Base-by-base conservation (phyloP, 2,113 vertebrate genomes). In the Eulacestoma nigropectus region DNA sequence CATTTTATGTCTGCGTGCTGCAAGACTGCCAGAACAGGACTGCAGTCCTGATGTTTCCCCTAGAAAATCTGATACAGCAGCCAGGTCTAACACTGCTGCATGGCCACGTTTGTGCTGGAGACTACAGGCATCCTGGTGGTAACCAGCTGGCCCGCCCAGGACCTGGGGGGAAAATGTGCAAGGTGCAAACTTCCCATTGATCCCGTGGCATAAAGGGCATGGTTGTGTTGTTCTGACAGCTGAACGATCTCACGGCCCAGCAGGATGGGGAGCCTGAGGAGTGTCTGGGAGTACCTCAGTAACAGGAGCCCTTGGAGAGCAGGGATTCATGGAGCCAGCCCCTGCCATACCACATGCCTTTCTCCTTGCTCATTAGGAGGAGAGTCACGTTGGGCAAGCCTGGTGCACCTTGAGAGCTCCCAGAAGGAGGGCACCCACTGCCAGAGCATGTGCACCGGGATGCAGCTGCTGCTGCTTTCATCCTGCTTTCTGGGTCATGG, bases 391-490 rank as follows among this genome's bases (percentile, higher is more conserved):
- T 55, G 74, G 30, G 47, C 39, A 15, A 68, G 69, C 32, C 33
- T 3, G 2, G 64, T n/a, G 56, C 15, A 13, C 1, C 3, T 9
- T 6, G 55, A 60, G 52, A 50, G 62, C 70, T 82, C 39, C 62
- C 26, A 30, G 7, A 37, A 35, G 69, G 60, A 78, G 42, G 1
- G 22, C 20, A 35, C 16, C 22, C 68, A 57, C 29, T 63, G 39
- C 84, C 4, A 2, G 30, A 22, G 63, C 0, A 0, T 8, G 27
- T 64, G 42, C 46, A 8, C 10, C 0, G 1, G 50, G n/a, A 8
- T 70, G 82, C 33, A 82, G 57, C 62, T 52, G 0, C 55, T 64
- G 46, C 33, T 27, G 53, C 50, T 68, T 60, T 60, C 30, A 27
- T 90, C 27, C 35, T 27, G 16, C 57, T 80, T 90, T 76, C 75